Evolutionary conservation across 2,797 vertebrate genomes (phyloP), one percentile per base, ranked within the genome.

Genomic region (Mycteria americana): DNA sequence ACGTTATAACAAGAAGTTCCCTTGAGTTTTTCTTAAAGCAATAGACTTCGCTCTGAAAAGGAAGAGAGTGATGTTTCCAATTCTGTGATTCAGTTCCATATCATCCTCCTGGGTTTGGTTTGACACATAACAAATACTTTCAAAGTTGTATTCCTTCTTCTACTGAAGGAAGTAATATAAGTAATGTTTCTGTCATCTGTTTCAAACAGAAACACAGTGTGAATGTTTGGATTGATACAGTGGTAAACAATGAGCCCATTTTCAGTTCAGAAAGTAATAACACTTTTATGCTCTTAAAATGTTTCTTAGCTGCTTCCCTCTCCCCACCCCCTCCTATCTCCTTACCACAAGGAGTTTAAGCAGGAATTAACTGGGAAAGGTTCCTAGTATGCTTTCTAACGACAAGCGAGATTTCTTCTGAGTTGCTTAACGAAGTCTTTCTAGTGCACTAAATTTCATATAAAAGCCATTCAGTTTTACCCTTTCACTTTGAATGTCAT

Each of bases 401-500:
- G 37, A 62, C 53, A 77, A 14, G 30, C 9, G 8, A 35, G 33
- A 27, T 90, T 56, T 84, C 63, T 73, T 51, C 17, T 11, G 51
- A 50, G 41, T 13, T 50, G 54, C 22, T 68, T 54, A 94, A 48
- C 11, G 23, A 73, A 86, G 60, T 89, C 35, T 54, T 72, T 33
- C 21, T 45, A 37, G 39, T 13, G 35, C 8, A 18, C n/a, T 72
- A 30, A 30, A 43, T 95, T 93, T 94, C 28, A 3, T 60, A 57
- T 50, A 83, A 65, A 56, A 89, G 45, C 63, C 81, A 84, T 81
- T 88, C 70, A 24, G 64, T 64, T 67, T 88, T 88, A 65, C 69
- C 14, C 80, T 96, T 94, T 86, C 33, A 13, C 91, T 95, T 93
- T 53, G 33, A 92, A 80, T 85, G 33, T 85, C 65, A 35, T n/a